Percentiles rank a stretch among this genome's conserved stretches.
Conservation (phyloP, 2,888 invertebrate species). For the Pomacea canaliculata region DNA sequence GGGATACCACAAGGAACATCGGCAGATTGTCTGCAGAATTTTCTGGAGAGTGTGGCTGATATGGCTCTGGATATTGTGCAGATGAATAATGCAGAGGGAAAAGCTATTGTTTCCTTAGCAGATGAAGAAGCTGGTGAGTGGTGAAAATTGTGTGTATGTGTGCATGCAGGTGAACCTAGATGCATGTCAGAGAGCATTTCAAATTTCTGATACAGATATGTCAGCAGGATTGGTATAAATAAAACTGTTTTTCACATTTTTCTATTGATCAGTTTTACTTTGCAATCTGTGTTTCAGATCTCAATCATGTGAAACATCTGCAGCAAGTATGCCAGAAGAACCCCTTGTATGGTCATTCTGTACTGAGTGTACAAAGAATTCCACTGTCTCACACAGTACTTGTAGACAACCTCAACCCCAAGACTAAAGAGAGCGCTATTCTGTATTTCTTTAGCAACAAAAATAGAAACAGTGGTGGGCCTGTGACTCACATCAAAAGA, state of each 20-base stretch:
- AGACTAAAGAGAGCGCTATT: background rate
- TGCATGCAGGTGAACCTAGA: no score
- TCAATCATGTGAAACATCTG: no score
- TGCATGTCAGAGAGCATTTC: no score
- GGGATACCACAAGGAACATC: constrained; percentile 3
- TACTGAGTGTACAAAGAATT: background rate
- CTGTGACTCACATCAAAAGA: constrained; percentile 2
- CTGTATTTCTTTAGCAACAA: constrained; percentile 15
- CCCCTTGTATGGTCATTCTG: background rate
- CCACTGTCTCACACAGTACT: constrained; percentile 4
- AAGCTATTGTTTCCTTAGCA: background rate
- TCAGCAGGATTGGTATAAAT: no score
- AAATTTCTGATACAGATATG: no score
- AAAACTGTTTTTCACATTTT: no score
- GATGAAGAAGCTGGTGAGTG: background rate
- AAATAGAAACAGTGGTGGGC: constrained; percentile 13
- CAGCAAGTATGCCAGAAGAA: background rate
- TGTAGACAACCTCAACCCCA: constrained; percentile 3
- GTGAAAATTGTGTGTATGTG: background rate
- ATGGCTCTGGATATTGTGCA: background rate
- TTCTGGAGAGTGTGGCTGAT: constrained; percentile 9
- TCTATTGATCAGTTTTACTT: no score
- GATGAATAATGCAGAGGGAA: background rate
- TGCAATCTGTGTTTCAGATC: no score
- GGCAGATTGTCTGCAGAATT: constrained; percentile 6